Percentiles rank a stretch among this genome's conserved stretches.
These are phyloP conservation scores for Neoscelio sp. DNA, from an alignment of 2,888 invertebrate species.

Conservation along the genomic window DNA sequence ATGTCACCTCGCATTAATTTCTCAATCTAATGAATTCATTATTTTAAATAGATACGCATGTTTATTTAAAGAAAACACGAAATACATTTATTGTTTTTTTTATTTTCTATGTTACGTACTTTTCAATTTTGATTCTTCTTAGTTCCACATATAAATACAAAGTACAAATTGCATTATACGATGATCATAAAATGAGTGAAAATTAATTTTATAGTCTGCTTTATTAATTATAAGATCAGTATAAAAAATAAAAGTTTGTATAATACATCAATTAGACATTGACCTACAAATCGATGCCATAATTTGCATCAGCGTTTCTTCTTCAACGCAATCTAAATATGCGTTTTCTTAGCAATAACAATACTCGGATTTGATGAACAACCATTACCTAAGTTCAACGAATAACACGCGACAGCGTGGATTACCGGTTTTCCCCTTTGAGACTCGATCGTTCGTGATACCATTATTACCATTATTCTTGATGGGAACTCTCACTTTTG, in stretches of 20 bases:
- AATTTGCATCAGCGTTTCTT: slow-evolving; percentile 15
- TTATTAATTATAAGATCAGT: background rate
- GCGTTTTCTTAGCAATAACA: slow-evolving; percentile 14
- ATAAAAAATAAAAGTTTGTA: background rate
- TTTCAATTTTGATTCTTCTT: too few relatives aligned
- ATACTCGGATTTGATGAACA: slow-evolving; percentile 6
- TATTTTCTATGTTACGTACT: too few relatives aligned
- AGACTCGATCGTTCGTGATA: slow-evolving; percentile 38
- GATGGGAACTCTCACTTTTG: slow-evolving; percentile 56
- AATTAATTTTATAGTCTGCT: background rate
- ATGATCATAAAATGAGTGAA: too few relatives aligned
- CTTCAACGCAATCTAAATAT: background rate
- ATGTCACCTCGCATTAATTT: slow-evolving; percentile 4
- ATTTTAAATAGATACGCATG: background rate
- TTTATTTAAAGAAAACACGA: background rate
- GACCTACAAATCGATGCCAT: slow-evolving; percentile 34
- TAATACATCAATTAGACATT: slow-evolving; percentile 10
- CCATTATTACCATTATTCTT: slow-evolving; percentile 33
- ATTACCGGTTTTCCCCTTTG: slow-evolving; percentile 54
- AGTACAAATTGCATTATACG: too few relatives aligned
- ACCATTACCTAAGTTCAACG: slow-evolving; percentile 32
- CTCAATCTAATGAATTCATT: slow-evolving; percentile 12
- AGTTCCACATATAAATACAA: too few relatives aligned
- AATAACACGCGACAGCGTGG: slow-evolving; percentile 1
- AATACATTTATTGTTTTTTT: background rate